Conservation (phyloP, 2,888 invertebrate species). For the Matsumyia berberina region DNA sequence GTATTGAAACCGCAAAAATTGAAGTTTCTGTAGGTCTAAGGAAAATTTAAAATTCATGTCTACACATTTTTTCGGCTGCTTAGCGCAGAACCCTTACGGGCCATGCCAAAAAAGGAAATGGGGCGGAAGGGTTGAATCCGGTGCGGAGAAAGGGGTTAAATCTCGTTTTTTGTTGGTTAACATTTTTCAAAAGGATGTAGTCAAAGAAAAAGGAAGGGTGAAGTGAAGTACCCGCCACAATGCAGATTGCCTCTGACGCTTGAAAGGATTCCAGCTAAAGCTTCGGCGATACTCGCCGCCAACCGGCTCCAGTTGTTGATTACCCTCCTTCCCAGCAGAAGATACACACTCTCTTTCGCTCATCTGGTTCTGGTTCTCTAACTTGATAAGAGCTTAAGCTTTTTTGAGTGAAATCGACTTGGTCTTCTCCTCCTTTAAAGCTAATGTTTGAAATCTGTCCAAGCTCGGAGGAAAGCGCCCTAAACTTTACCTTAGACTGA, state of each 20-base stretch:
- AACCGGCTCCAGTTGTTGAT: not conserved
- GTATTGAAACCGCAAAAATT: constrained; percentile 13
- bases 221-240: constrained; percentile 18
- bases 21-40: not conserved
- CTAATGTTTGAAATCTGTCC: not conserved
- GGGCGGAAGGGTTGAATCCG: constrained; percentile 8
- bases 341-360: constrained; percentile 1
- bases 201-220: not conserved
- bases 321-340: constrained; percentile 6
- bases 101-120: constrained; percentile 28
- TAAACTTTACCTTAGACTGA: constrained; percentile 4
- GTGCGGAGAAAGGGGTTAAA: not conserved
- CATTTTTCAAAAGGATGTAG: constrained; percentile 12
- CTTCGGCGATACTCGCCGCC: constrained; percentile 24
- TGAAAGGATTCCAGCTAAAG: constrained; percentile 54
- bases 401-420: constrained; percentile 55
- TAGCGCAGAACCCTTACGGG: constrained; percentile 2
- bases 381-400: constrained; percentile 50
- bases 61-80: constrained; percentile 13
- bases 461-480: constrained; percentile 20
- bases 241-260: constrained; percentile 43
- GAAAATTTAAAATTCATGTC: constrained; percentile 13
- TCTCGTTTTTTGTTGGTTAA: constrained; percentile 9
- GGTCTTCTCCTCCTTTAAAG: constrained; percentile 12
- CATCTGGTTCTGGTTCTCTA: not conserved